A percentile compares a stretch with the other conserved stretches of the same genome.
These are phyloP conservation scores for Eupithecia subfuscata DNA, from an alignment of 2,888 invertebrate species.

Conservation along the genomic window DNA sequence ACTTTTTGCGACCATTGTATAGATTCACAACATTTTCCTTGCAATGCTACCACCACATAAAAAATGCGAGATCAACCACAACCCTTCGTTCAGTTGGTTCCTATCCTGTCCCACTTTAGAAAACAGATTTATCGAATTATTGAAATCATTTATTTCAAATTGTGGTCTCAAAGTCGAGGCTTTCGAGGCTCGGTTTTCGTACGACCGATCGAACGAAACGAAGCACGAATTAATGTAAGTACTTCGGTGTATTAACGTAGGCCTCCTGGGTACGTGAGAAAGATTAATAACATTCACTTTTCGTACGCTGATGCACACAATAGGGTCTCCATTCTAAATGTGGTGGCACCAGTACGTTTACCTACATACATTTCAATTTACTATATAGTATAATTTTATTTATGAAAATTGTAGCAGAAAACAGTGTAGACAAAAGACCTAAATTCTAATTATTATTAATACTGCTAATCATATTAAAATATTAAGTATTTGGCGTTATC, in stretches of 20 bases:
- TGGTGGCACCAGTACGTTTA: not conserved
- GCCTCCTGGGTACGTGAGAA: too few relatives aligned
- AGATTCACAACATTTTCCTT: not conserved
- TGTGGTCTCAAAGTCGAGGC: not conserved
- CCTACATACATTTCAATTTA: not conserved
- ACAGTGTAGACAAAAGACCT: conserved; percentile 22
- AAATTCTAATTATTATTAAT: conserved; percentile 22
- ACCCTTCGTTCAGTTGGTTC: not conserved
- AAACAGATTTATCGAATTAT: not conserved
- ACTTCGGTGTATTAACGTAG: too few relatives aligned
- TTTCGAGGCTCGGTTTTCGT: too few relatives aligned
- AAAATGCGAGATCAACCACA: not conserved
- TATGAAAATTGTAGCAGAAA: conserved; percentile 19
- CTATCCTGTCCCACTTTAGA: not conserved
- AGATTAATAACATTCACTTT: too few relatives aligned
- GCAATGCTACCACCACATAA: not conserved
- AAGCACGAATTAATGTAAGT: too few relatives aligned
- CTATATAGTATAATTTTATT: not conserved
- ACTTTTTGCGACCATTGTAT: not conserved
- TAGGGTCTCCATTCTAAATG: not conserved
- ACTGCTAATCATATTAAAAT: conserved; percentile 26
- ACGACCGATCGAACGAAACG: too few relatives aligned
- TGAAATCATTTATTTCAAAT: not conserved
- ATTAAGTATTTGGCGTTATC: conserved; percentile 29
- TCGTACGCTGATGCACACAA: not conserved